Conservation (phyloP, 2,797 vertebrate species). For the Aselliscus stoliczkanus region DNA sequence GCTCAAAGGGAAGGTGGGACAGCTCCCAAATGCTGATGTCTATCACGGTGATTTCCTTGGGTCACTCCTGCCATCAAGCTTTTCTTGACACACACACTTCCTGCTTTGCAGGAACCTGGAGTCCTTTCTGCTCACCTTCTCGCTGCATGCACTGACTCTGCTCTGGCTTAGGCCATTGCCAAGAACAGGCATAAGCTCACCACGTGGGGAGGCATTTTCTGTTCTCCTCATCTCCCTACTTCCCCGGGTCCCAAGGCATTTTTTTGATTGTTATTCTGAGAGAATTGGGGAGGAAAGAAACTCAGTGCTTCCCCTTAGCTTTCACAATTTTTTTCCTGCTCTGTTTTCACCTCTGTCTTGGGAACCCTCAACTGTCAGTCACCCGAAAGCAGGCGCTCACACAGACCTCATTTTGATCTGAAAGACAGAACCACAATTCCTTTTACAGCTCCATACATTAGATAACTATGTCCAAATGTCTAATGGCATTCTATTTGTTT, state of each 20-base stretch:
- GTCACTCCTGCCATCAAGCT: not conserved
- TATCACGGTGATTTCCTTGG: not conserved
- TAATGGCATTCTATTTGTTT: not conserved
- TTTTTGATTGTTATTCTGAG: not conserved
- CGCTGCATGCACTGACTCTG: not conserved
- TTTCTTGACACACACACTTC: not conserved
- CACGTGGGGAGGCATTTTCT: not conserved
- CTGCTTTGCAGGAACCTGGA: not conserved
- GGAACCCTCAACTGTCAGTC: not conserved
- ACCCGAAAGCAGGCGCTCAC: not conserved
- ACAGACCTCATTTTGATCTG: not conserved
- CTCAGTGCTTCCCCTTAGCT: not conserved
- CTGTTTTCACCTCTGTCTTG: not conserved
- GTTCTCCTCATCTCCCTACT: not conserved
- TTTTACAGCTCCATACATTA: not conserved
- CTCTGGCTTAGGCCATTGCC: not conserved
- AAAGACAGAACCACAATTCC: not conserved
- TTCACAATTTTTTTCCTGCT: not conserved
- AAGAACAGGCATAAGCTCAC: not conserved
- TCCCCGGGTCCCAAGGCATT: not conserved
- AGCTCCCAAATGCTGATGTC: not conserved
- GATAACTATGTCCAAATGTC: not conserved
- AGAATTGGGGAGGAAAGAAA: not conserved
- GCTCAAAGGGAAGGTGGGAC: not conserved
- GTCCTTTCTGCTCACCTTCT: not conserved